Base-by-base conservation (phyloP, 2,113 vertebrate genomes). In the Ctenomys sociabilis region DNA sequence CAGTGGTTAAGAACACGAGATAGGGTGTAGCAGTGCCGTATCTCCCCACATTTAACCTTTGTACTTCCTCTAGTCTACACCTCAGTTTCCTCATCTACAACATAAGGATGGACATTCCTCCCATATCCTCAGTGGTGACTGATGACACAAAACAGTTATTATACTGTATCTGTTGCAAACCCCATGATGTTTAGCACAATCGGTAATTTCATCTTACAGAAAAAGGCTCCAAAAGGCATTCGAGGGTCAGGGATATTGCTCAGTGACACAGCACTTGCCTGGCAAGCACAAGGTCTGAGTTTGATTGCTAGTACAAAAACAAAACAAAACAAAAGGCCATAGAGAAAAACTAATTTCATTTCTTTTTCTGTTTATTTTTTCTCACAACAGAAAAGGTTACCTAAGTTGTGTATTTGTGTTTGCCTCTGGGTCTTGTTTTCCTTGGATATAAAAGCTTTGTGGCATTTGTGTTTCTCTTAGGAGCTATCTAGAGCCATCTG, bases 81-180 rank as follows among this genome's bases (percentile, higher is more conserved):
- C 68, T 86, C 63, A 17, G 35, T 21, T 21, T 85, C n/a, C 10
- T 16, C 26, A 2, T 86, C 94, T 64, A 0, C 37, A 37, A 24
- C 26, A 14, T 7, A 7, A 59, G 30, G 11, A 7, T 45, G 21
- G 32, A 10, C 1, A 0, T 43, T 2, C 4, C 32, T 45, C 61
- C 35, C 35, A 0, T 0, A 3, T 32, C 28, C 21, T 72, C 73
- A 12, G 57, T 73, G 37, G 61, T 32, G 14, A 26, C 0, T 16
- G 40, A 0, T 10, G 54, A 35, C 3, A 9, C 17, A 9, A 37
- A 12, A 16, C 45, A 1, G 14, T 32, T 73, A 37, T 40, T 22
- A 0, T 19, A 1, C 22, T 7, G 19, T 35, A 2, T 24, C 19
- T 6, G 7, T n/a, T 2, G 1, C 40, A 0, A n/a, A 70, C 10